These are phyloP conservation scores for Spodoptera exigua DNA, from an alignment of 2,888 invertebrate genomes.

Conservation along the genomic window DNA sequence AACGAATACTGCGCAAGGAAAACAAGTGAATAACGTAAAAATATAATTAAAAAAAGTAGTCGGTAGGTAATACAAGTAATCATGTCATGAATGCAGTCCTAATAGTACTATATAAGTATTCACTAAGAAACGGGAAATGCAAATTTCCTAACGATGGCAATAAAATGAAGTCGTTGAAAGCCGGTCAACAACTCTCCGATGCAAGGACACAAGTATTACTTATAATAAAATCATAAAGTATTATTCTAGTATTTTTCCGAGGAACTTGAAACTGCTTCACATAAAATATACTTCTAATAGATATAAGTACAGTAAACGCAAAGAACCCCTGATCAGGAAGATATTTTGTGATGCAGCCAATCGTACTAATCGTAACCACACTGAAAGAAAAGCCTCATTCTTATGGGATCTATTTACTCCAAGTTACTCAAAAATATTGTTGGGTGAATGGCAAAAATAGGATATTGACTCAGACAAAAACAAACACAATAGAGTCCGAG, in stretches of 20 bases:
- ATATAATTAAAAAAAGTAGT: too few relatives aligned
- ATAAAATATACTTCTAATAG: slow-evolving; percentile 28
- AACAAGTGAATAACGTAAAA: too few relatives aligned
- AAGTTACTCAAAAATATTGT: too few relatives aligned
- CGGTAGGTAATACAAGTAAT: too few relatives aligned
- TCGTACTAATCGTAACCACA: slow-evolving; percentile 1
- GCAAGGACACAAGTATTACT: slow-evolving; percentile 23
- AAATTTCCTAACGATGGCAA: slow-evolving; percentile 41
- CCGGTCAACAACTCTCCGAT: slow-evolving; percentile 30
- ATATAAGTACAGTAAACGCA: slow-evolving; percentile 17
- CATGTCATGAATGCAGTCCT: too few relatives aligned
- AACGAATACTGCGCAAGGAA: too few relatives aligned
- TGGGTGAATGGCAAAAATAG: too few relatives aligned
- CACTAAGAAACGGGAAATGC: slow-evolving; percentile 35
- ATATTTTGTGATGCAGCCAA: slow-evolving; percentile 15
- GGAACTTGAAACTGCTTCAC: slow-evolving; percentile 30
- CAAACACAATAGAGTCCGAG: too few relatives aligned
- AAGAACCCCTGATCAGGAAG: slow-evolving; percentile 21
- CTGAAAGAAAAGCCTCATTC: too few relatives aligned
- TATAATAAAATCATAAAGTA: slow-evolving; percentile 9
- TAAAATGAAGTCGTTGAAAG: slow-evolving; percentile 28
- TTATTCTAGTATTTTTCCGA: slow-evolving; percentile 40
- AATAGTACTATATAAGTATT: slow-evolving; percentile 7
- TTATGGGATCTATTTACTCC: too few relatives aligned
- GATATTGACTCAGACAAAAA: too few relatives aligned